These are phyloP conservation scores for Rutilus rutilus DNA, from an alignment of 2,113 vertebrate species.

Conservation along the genomic window DNA sequence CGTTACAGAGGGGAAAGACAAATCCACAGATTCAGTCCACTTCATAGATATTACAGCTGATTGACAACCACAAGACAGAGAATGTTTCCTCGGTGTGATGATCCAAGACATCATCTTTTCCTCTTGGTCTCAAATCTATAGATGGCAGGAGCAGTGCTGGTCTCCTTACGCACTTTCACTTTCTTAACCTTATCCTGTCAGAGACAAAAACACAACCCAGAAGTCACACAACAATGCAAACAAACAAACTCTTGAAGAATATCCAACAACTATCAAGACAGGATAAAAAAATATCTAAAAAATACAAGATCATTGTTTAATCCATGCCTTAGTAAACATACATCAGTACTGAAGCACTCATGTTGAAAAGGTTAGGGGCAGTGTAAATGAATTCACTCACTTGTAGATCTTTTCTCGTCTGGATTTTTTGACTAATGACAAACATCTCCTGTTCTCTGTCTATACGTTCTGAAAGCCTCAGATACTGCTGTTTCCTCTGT, in stretches of 20 bases:
- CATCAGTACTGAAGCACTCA: background rate
- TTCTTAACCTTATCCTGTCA: constrained; percentile 89
- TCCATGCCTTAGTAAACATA: background rate
- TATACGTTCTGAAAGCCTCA: constrained; percentile 88
- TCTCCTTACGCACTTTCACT: constrained; percentile 91
- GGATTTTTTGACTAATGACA: constrained; percentile 92
- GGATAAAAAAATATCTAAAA: background rate
- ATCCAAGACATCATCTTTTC: constrained; percentile 79
- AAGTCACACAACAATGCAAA: background rate
- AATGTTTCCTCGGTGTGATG: background rate
- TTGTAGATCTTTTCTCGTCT: constrained; percentile 91
- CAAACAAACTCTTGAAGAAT: background rate
- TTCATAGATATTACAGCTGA: background rate
- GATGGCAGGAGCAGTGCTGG: constrained; percentile 81
- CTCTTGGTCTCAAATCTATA: constrained; percentile 91
- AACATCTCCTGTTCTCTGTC: constrained; percentile 92
- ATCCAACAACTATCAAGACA: background rate
- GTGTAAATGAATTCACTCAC: constrained; percentile 72
- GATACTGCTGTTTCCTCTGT: constrained; percentile 84
- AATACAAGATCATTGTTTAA: background rate
- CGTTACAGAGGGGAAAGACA: background rate
- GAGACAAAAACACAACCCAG: constrained; percentile 11
- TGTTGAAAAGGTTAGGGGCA: background rate
- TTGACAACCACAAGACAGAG: background rate
- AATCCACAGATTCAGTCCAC: background rate